phyloP scores from a whole-genome alignment of 2,888 invertebrate genomes.

The Cephalotes varians region DNA sequence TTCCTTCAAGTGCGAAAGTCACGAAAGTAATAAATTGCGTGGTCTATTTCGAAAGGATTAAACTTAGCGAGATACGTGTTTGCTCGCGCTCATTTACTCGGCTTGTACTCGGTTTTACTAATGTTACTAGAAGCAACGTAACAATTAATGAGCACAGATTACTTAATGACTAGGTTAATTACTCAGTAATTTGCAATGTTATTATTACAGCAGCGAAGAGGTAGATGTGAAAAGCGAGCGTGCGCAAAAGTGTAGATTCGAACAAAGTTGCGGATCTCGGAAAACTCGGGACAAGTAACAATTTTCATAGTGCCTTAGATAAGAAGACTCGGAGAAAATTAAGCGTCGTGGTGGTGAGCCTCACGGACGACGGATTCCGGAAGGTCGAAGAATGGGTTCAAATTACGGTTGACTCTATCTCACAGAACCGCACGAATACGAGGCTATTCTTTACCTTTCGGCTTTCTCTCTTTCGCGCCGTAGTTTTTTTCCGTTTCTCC shows the following conservation, averaged over 20 bases:
- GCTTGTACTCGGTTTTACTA: background rate
- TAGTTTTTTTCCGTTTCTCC: slow-evolving; percentile 35
- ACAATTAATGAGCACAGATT: background rate
- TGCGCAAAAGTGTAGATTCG: background rate
- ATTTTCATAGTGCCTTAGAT: slow-evolving; percentile 19
- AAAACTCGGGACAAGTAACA: slow-evolving; percentile 20
- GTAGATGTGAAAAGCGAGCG: background rate
- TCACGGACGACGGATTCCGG: slow-evolving; percentile 48
- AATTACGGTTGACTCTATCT: slow-evolving; percentile 65
- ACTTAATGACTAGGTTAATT: background rate
- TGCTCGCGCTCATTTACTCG: background rate
- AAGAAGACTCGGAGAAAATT: slow-evolving; percentile 59
- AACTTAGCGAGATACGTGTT: slow-evolving; percentile 15
- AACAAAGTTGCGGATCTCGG: background rate
- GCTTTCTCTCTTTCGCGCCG: slow-evolving; percentile 29
- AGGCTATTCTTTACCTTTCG: slow-evolving; percentile 49
- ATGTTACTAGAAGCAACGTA: background rate
- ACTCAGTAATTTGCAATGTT: background rate
- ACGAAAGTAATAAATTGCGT: slow-evolving; percentile 52
- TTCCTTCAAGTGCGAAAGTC: slow-evolving; percentile 51
- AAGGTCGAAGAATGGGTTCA: slow-evolving; percentile 64
- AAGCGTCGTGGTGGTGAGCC: slow-evolving; percentile 52
- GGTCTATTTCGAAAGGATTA: slow-evolving; percentile 43
- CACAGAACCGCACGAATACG: slow-evolving; percentile 41
- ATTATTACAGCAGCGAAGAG: background rate